A percentile compares a stretch with the other conserved stretches of the same genome.
These are phyloP conservation scores for Hydrotaea diabolus DNA, from an alignment of 2,888 invertebrate genomes.

Conservation along the genomic window DNA sequence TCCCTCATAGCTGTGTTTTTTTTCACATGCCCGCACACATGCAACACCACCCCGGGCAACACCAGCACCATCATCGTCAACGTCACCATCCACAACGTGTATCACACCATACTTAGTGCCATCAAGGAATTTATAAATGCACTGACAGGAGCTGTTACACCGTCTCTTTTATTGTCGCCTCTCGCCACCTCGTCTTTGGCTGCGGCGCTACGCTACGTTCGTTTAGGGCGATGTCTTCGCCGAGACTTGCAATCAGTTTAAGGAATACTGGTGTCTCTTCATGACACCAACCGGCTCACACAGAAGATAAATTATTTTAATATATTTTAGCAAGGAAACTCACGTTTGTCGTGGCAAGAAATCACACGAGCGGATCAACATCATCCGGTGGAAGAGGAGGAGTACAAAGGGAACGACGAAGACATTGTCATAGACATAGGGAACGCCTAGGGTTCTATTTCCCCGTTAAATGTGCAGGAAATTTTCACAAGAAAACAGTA, in stretches of 20 bases:
- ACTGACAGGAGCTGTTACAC: slow-evolving; percentile 66
- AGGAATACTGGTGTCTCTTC: slow-evolving; percentile 39
- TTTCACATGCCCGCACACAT: background rate
- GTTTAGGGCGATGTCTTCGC: background rate
- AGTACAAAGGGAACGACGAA: background rate
- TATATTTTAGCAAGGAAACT: slow-evolving; percentile 27
- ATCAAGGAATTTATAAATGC: slow-evolving; percentile 62
- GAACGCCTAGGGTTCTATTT: slow-evolving; percentile 54
- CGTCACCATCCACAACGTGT: slow-evolving; percentile 40
- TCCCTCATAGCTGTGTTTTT: background rate
- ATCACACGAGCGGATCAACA: slow-evolving; percentile 10
- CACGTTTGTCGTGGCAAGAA: slow-evolving; percentile 17
- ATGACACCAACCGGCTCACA: slow-evolving; percentile 54
- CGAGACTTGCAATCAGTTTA: slow-evolving; percentile 62
- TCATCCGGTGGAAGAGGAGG: background rate
- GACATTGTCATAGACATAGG: slow-evolving; percentile 31
- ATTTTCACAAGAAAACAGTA: background rate
- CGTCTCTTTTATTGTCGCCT: slow-evolving; percentile 19
- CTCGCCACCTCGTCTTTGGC: background rate
- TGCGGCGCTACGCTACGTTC: background rate
- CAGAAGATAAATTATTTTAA: slow-evolving; percentile 37
- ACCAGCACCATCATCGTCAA: slow-evolving; percentile 47
- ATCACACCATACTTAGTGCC: slow-evolving; percentile 45
- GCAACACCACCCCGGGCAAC: slow-evolving; percentile 41
- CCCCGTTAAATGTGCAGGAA: slow-evolving; percentile 55